These are phyloP conservation scores for Hoplostethus mediterraneus DNA, from an alignment of 2,797 vertebrate species.

Conservation along the genomic window DNA sequence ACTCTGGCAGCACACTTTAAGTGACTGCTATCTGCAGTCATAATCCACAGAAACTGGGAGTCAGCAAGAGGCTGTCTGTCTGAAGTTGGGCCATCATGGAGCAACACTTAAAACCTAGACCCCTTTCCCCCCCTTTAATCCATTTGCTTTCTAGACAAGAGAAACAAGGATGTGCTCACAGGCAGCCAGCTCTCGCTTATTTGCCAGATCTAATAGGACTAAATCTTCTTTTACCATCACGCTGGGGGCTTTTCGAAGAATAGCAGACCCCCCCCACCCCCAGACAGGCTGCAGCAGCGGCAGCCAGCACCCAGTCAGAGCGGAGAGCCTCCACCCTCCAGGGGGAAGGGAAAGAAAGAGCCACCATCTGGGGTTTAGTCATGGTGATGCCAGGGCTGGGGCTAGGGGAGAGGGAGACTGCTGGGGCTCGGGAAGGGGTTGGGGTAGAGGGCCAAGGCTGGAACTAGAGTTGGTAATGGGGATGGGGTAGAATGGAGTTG, in stretches of 20 bases:
- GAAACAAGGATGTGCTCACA: constrained; percentile 66
- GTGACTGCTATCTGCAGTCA: constrained; percentile 28
- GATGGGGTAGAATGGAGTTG: constrained; percentile 16
- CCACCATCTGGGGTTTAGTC: constrained; percentile 89
- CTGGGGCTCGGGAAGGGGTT: constrained; percentile 56
- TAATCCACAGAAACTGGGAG: constrained; percentile 43
- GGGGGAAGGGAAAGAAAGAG: constrained; percentile 82
- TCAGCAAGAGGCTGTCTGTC: constrained; percentile 27
- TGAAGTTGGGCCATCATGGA: constrained; percentile 48
- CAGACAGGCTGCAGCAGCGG: constrained; percentile 53
- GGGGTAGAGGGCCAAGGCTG: constrained; percentile 34
- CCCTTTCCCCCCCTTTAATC: constrained; percentile 66
- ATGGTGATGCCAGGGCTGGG: constrained; percentile 86
- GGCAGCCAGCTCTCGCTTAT: constrained; percentile 68
- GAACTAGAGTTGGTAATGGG: constrained; percentile 17
- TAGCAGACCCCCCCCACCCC: constrained; percentile 52
- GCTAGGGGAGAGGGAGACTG: constrained; percentile 62
- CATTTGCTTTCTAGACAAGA: constrained; percentile 77
- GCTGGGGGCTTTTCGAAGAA: constrained; percentile 60
- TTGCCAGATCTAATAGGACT: constrained; percentile 79
- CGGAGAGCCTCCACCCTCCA: constrained; percentile 79
- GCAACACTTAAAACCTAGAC: constrained; percentile 60
- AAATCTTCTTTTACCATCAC: constrained; percentile 82
- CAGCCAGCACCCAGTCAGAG: constrained; percentile 75
- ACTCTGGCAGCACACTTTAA: constrained; percentile 23